Percentiles rank a stretch among this genome's conserved stretches.
Evolutionary conservation across 2,113 vertebrate species (phyloP).

Genomic region (Puma concolor): DNA sequence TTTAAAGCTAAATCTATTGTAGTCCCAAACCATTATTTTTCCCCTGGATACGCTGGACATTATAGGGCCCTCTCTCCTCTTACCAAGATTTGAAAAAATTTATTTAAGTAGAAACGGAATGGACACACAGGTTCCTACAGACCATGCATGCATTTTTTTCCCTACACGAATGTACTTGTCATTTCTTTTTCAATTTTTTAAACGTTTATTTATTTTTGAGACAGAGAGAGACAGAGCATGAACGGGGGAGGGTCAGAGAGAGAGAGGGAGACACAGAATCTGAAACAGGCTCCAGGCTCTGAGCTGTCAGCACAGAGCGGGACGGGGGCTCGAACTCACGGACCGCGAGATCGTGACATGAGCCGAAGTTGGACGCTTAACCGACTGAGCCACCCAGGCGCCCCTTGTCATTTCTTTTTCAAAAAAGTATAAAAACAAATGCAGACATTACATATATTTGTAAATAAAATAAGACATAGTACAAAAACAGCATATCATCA

Average conservation of each 20-base stretch:
- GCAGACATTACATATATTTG: neutral
- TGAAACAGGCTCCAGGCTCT: no score
- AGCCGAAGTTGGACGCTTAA: no score
- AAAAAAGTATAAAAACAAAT: slow-evolving; percentile 45
- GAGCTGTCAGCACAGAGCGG: no score
- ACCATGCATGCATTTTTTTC: neutral
- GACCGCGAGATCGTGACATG: no score
- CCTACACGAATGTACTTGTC: neutral
- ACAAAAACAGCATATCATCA: neutral
- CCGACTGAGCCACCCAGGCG: no score
- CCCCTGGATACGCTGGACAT: neutral
- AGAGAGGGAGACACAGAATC: no score
- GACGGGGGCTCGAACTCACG: no score
- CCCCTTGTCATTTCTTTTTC: neutral
- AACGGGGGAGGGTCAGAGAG: no score
- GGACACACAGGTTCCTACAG: neutral
- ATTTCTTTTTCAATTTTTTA: neutral
- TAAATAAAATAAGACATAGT: neutral
- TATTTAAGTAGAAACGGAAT: slow-evolving; percentile 2
- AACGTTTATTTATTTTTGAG: no score
- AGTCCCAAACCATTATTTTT: neutral
- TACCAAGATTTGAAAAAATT: neutral
- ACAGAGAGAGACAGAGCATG: no score
- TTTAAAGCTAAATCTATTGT: neutral
- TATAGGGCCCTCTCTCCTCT: neutral